These are phyloP conservation scores for Leptogaster cylindrica DNA, from an alignment of 2,888 invertebrate genomes.

Conservation along the genomic window DNA sequence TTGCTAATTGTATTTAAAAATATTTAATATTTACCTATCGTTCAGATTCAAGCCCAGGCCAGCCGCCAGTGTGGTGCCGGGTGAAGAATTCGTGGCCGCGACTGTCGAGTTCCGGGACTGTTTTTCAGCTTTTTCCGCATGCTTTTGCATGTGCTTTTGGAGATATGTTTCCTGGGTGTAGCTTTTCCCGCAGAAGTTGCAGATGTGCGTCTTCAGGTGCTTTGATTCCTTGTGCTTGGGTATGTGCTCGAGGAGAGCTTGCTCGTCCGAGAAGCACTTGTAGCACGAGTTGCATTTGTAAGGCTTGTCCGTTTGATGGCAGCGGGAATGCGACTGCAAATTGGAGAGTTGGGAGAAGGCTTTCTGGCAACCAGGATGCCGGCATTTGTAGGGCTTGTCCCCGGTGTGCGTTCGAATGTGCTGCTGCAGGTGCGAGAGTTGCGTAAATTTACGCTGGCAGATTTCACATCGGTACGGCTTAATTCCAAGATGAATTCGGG, in stretches of 20 bases:
- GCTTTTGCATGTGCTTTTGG: conserved; percentile 99
- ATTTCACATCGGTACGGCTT: conserved; percentile 99
- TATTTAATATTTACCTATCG: too few relatives aligned
- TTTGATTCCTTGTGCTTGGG: conserved; percentile 99
- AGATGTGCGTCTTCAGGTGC: conserved; percentile 98
- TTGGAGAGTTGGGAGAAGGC: conserved; percentile 99
- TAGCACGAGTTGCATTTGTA: conserved; percentile 99
- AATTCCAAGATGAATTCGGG: conserved; percentile 97
- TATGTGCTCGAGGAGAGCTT: conserved; percentile 96
- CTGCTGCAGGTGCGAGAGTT: conserved; percentile 98
- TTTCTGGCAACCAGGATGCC: conserved; percentile 96
- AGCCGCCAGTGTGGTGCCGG: conserved; percentile 54
- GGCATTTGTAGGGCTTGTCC: conserved; percentile 98
- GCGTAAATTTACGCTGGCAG: conserved; percentile 98
- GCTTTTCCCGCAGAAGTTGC: conserved; percentile 98
- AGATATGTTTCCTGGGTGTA: conserved; percentile 99
- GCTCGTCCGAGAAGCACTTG: conserved; percentile 98
- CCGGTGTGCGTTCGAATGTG: conserved; percentile 99
- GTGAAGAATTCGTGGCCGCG: conserved; percentile 49
- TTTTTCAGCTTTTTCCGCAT: conserved; percentile 90
- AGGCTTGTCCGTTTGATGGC: conserved; percentile 99
- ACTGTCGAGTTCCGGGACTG: conserved; percentile 66
- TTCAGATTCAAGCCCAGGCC: conserved; percentile 53
- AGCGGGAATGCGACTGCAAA: conserved; percentile 98
- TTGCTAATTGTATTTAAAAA: too few relatives aligned